These are phyloP conservation scores for Coleophora flavipennella DNA, from an alignment of 2,888 invertebrate genomes.

Conservation along the genomic window DNA sequence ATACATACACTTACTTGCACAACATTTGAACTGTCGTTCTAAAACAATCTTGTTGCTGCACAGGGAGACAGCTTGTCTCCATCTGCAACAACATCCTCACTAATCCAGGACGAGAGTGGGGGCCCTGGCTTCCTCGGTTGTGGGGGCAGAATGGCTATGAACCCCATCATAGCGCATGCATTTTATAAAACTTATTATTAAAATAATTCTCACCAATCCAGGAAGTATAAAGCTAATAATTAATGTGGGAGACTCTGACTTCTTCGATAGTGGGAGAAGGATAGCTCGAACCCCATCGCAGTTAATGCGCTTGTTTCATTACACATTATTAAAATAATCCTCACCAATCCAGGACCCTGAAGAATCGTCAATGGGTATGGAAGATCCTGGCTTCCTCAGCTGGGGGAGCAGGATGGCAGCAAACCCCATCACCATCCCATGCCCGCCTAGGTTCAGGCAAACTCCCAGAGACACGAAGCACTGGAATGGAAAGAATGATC, in stretches of 20 bases:
- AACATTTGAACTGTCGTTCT: too few relatives aligned
- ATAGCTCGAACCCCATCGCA: too few relatives aligned
- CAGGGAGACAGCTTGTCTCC: too few relatives aligned
- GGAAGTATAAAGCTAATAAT: too few relatives aligned
- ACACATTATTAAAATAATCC: slow-evolving; percentile 1
- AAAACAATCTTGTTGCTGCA: too few relatives aligned
- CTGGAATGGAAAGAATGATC: slow-evolving; percentile 28
- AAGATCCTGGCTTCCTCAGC: slow-evolving; percentile 35
- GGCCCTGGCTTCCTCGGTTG: slow-evolving; percentile 49
- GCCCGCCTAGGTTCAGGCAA: slow-evolving; percentile 33
- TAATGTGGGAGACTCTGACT: too few relatives aligned
- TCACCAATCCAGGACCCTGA: slow-evolving; percentile 69
- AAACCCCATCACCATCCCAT: slow-evolving; percentile 52
- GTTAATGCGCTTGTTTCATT: background rate
- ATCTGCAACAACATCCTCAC: slow-evolving; percentile 20
- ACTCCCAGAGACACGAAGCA: slow-evolving; percentile 42
- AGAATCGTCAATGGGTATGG: slow-evolving; percentile 40
- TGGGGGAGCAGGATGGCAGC: slow-evolving; percentile 69
- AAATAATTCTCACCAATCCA: slow-evolving; percentile 69
- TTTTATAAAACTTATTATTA: too few relatives aligned
- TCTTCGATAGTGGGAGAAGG: too few relatives aligned
- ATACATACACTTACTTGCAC: too few relatives aligned
- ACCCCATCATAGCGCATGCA: too few relatives aligned
- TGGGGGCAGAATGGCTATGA: slow-evolving; percentile 66
- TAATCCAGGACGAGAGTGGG: slow-evolving; percentile 65